Percentiles rank a stretch among this genome's conserved stretches.
These are phyloP conservation scores for Danio tinwini DNA, from an alignment of 2,797 vertebrate species.

Conservation along the genomic window DNA sequence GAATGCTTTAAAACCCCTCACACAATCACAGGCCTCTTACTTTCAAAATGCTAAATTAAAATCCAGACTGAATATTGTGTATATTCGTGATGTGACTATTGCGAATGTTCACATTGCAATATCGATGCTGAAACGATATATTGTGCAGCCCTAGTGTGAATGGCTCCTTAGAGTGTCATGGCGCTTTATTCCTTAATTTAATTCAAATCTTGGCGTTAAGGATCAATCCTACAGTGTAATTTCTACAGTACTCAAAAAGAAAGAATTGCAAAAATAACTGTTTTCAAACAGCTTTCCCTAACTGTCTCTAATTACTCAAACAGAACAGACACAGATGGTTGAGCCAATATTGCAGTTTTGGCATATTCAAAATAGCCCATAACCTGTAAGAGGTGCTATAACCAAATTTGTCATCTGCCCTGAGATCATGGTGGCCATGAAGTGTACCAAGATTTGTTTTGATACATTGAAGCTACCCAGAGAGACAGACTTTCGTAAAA, in stretches of 20 bases:
- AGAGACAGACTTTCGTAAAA: background rate
- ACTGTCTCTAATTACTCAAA: background rate
- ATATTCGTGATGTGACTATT: too few species aligned
- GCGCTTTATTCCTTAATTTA: background rate
- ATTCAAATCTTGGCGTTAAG: background rate
- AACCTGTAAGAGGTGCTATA: background rate
- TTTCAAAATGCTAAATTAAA: too few species aligned
- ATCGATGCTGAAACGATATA: too few species aligned
- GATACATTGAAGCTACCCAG: background rate
- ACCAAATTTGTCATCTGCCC: background rate
- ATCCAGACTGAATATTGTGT: too few species aligned
- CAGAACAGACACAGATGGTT: background rate
- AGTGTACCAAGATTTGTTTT: background rate
- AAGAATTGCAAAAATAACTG: background rate
- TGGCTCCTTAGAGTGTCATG: too few species aligned
- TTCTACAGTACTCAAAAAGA: background rate
- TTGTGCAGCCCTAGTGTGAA: too few species aligned
- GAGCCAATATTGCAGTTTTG: background rate
- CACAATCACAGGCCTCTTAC: too few species aligned
- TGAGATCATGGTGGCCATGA: background rate
- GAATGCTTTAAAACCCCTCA: too few species aligned
- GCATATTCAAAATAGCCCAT: background rate
- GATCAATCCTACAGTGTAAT: slow-evolving; percentile 1
- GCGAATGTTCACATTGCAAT: too few species aligned
- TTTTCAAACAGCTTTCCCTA: background rate